Percentiles rank a stretch among this genome's conserved stretches.
These are phyloP conservation scores for Agrilus cyanescens DNA, from an alignment of 2,888 invertebrate genomes.

Conservation along the genomic window DNA sequence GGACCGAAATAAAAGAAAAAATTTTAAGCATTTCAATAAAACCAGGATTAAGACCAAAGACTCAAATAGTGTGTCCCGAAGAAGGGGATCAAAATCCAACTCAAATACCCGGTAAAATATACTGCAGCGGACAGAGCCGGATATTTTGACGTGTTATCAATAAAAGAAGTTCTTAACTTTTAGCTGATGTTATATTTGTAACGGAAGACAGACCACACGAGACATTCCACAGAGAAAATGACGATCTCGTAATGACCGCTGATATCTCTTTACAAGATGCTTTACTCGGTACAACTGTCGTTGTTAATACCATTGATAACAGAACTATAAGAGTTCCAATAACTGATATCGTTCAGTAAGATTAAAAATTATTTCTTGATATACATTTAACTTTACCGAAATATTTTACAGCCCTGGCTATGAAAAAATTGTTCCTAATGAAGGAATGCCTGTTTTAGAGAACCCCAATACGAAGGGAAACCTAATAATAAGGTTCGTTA, in stretches of 20 bases:
- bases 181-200: slow-evolving; percentile 63
- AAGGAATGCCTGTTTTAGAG: slow-evolving; percentile 60
- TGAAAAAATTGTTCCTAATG: slow-evolving; percentile 54
- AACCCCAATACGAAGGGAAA: slow-evolving; percentile 53
- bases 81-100: slow-evolving; percentile 72
- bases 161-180: slow-evolving; percentile 18
- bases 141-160: too few relatives aligned
- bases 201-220: slow-evolving; percentile 61
- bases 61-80: slow-evolving; percentile 60
- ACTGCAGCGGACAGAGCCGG: too few relatives aligned
- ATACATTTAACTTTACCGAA: not conserved
- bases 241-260: slow-evolving; percentile 52
- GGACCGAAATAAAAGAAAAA: slow-evolving; percentile 55
- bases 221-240: slow-evolving; percentile 50
- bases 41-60: slow-evolving; percentile 61
- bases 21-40: slow-evolving; percentile 62
- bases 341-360: slow-evolving; percentile 55
- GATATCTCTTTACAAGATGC: slow-evolving; percentile 57
- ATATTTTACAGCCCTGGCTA: slow-evolving; percentile 44
- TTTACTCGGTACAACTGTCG: slow-evolving; percentile 54
- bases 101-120: slow-evolving; percentile 45
- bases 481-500: slow-evolving; percentile 54
- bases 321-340: slow-evolving; percentile 55
- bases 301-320: slow-evolving; percentile 57
- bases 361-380: slow-evolving; percentile 10